A percentile compares a stretch with the other conserved stretches of the same genome.
These are phyloP conservation scores for Tenthredo amoena DNA, from an alignment of 2,888 invertebrate species.

Conservation along the genomic window DNA sequence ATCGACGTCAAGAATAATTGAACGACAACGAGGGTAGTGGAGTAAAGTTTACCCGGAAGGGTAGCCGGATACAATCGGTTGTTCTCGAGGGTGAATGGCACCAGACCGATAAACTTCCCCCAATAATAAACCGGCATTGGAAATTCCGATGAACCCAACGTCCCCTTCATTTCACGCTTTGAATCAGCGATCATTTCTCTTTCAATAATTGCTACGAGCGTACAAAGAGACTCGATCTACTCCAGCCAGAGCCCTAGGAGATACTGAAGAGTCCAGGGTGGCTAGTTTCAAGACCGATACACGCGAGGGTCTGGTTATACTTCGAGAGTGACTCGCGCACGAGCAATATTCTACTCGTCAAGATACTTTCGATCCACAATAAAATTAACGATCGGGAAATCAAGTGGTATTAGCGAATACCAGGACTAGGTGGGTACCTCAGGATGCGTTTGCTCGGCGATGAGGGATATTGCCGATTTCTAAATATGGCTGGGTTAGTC, in stretches of 20 bases:
- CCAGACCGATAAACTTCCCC: slow-evolving; percentile 1
- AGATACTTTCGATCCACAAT: background rate
- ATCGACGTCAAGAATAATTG: background rate
- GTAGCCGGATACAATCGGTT: background rate
- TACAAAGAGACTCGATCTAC: too few species aligned
- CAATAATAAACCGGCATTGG: background rate
- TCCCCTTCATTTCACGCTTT: background rate
- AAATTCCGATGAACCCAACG: background rate
- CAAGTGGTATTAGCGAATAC: background rate
- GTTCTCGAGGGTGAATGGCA: slow-evolving; percentile 2
- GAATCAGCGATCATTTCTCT: background rate
- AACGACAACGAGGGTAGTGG: background rate
- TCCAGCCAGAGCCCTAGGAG: too few species aligned
- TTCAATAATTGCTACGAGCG: background rate
- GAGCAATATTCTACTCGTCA: background rate
- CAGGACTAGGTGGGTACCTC: background rate
- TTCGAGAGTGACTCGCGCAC: background rate
- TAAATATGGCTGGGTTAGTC: background rate
- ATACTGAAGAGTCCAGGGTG: too few species aligned
- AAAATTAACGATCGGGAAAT: background rate
- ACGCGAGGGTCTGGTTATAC: too few species aligned
- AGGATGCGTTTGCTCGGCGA: background rate
- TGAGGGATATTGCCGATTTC: background rate
- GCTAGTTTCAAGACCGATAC: too few species aligned
- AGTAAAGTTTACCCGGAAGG: background rate